Percentiles rank a stretch among this genome's conserved stretches.
phyloP scores from a whole-genome alignment of 2,797 vertebrate species.

The Parauchenoglanis ngamensis region DNA sequence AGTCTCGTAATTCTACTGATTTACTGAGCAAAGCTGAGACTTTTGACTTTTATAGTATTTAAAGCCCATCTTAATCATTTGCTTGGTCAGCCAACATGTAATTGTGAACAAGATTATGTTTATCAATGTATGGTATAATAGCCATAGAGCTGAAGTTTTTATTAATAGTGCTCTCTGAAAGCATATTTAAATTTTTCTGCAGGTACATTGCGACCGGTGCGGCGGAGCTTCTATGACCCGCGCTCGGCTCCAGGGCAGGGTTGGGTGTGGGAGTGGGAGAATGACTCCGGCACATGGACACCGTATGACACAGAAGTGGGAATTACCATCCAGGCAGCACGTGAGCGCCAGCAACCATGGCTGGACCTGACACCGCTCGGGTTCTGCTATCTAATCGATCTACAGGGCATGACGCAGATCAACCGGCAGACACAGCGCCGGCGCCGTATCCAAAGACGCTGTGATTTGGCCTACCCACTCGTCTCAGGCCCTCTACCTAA shows the following conservation, averaged over 20 bases:
- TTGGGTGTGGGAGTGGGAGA: slow-evolving; percentile 97
- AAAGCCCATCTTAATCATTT: not conserved
- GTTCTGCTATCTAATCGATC: slow-evolving; percentile 94
- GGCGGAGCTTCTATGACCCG: slow-evolving; percentile 91
- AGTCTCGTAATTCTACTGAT: not conserved
- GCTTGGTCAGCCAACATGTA: not conserved
- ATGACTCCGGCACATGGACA: slow-evolving; percentile 89
- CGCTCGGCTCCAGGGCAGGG: slow-evolving; percentile 91
- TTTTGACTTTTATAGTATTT: not conserved
- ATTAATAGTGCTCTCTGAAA: not conserved
- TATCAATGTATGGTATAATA: not conserved
- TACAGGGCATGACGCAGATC: slow-evolving; percentile 94
- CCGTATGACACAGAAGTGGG: slow-evolving; percentile 93
- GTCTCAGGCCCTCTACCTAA: slow-evolving; percentile 80
- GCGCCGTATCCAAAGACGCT: slow-evolving; percentile 86
- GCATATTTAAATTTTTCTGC: slow-evolving; percentile 12
- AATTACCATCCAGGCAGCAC: slow-evolving; percentile 91
- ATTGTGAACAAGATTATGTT: not conserved
- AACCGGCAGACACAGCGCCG: slow-evolving; percentile 94
- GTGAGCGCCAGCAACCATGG: slow-evolving; percentile 92
- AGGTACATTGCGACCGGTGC: slow-evolving; percentile 93
- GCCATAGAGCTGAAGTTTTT: not conserved
- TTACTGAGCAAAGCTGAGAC: not conserved
- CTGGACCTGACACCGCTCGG: slow-evolving; percentile 91
- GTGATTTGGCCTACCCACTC: slow-evolving; percentile 88